Conservation (phyloP, 2,113 vertebrate genomes). For the Poecile atricapillus region DNA sequence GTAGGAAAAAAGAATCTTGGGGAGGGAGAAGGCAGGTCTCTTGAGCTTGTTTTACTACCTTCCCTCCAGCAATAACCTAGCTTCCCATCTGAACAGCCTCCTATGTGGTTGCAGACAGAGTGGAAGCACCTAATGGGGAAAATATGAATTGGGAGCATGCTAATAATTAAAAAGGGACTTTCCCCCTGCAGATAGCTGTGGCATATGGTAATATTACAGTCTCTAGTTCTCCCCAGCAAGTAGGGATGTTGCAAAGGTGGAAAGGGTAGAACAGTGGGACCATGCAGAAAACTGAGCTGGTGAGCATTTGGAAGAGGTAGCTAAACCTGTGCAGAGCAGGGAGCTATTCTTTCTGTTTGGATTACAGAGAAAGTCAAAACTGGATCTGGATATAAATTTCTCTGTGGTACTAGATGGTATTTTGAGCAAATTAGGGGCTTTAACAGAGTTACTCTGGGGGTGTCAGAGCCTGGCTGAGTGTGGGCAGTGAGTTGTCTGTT, state of each 20-base stretch:
- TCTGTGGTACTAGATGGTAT: not conserved
- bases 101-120: not conserved
- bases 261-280: fast-evolving
- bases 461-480: fast-evolving
- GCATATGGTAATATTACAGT: not conserved
- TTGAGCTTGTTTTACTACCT: not conserved
- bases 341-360: not conserved
- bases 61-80: not conserved
- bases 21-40: not conserved
- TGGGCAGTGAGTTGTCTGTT: fast-evolving
- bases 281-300: fast-evolving
- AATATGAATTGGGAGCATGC: not conserved
- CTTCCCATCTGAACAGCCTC: not conserved
- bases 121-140: conserved; percentile 34
- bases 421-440: not conserved
- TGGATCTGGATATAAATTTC: not conserved
- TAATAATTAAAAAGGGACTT: conserved; percentile 36
- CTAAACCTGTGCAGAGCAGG: not conserved
- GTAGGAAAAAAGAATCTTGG: not conserved
- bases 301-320: not conserved
- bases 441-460: not conserved
- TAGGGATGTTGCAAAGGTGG: not conserved
- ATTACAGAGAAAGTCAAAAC: not conserved
- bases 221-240: not conserved
- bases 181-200: not conserved